Percentiles rank a stretch among this genome's conserved stretches.
These are phyloP conservation scores for Indicator maculatus DNA, from an alignment of 2,113 vertebrate genomes.

Conservation along the genomic window DNA sequence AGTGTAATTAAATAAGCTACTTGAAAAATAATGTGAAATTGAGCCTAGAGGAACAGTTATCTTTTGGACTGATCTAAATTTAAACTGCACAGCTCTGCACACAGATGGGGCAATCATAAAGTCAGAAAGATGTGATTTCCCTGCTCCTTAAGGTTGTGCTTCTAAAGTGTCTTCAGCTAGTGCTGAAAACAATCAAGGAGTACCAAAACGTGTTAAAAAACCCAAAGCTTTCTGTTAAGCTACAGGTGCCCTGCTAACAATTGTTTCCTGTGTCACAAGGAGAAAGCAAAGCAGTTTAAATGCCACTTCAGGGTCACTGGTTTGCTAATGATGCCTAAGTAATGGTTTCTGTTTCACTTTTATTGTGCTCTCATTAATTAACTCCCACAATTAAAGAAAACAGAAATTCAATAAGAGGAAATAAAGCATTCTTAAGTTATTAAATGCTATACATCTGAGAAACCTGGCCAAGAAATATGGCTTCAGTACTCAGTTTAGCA, in stretches of 20 bases:
- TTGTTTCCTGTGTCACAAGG: background rate
- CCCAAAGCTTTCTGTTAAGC: background rate
- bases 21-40: slow-evolving; percentile 16
- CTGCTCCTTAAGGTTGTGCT: background rate
- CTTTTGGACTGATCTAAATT: slow-evolving; percentile 13
- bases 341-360: slow-evolving; percentile 11
- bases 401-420: slow-evolving; percentile 35
- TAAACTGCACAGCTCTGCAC: background rate
- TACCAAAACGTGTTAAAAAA: background rate
- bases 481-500: background rate
- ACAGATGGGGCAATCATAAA: background rate
- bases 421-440: slow-evolving; percentile 7
- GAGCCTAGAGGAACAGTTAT: background rate
- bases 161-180: background rate
- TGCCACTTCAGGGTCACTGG: background rate
- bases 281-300: slow-evolving; percentile 4
- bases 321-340: background rate
- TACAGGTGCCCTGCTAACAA: background rate
- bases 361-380: slow-evolving; percentile 32
- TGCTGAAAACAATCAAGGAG: background rate
- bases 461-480: background rate
- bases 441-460: slow-evolving; percentile 14
- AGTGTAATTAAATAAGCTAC: background rate
- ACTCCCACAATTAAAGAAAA: slow-evolving; percentile 27
- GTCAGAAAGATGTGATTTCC: background rate